These are phyloP conservation scores for Platerodrilus igneus DNA, from an alignment of 2,888 invertebrate species.

Conservation along the genomic window DNA sequence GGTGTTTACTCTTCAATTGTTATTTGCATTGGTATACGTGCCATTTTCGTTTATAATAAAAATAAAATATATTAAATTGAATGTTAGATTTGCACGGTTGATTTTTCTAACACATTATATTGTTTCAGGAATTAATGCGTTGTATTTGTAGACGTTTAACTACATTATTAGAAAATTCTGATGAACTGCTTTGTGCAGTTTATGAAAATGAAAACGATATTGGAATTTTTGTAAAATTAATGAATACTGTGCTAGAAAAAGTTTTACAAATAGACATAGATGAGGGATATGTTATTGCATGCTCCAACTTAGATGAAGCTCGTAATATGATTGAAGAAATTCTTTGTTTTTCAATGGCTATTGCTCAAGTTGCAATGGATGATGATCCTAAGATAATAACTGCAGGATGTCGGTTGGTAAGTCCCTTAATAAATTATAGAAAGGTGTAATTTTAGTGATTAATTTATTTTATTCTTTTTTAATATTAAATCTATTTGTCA, in stretches of 20 bases:
- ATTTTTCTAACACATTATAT: too few relatives aligned
- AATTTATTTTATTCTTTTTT: neutral
- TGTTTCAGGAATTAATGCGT: conserved; percentile 35
- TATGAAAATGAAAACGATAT: conserved; percentile 17
- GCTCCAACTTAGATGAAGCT: conserved; percentile 26
- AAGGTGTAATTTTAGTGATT: too few relatives aligned
- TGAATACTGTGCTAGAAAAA: conserved; percentile 41
- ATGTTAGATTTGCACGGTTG: too few relatives aligned
- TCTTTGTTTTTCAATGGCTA: conserved; percentile 44
- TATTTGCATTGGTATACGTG: too few relatives aligned
- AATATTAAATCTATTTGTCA: neutral
- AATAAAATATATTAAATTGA: too few relatives aligned
- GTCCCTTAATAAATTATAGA: conserved; percentile 5
- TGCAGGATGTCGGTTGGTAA: conserved; percentile 55
- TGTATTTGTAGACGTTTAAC: conserved; percentile 33
- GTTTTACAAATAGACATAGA: conserved; percentile 34
- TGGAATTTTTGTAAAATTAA: conserved; percentile 40
- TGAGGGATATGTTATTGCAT: conserved; percentile 14
- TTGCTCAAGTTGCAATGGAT: conserved; percentile 40
- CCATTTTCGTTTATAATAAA: too few relatives aligned
- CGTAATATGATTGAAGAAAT: conserved; percentile 39
- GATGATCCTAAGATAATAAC: conserved; percentile 47
- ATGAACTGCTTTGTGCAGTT: conserved; percentile 24
- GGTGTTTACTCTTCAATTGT: too few relatives aligned
- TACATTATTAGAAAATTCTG: conserved; percentile 31